A percentile compares a stretch with the other conserved stretches of the same genome.
Evolutionary conservation across 1,140 invertebrate genomes (phyloP).

Genomic region (Drosophila subpulchrella): DNA sequence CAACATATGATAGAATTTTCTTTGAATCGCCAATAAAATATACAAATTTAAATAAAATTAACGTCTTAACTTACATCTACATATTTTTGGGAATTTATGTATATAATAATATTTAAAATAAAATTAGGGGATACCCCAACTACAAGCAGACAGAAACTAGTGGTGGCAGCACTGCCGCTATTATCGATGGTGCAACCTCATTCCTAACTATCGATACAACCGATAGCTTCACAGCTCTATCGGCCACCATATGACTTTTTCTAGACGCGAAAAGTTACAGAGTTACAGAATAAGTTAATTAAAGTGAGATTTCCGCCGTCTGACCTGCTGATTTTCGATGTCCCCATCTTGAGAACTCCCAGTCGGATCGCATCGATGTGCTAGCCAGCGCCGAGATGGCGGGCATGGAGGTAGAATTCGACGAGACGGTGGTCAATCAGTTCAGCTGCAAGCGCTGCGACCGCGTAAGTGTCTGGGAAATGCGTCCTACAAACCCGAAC

Average conservation of each 20-base stretch:
- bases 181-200: no score
- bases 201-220: no score
- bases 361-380: constrained; percentile 56
- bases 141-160: no score
- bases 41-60: no score
- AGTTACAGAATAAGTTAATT: constrained; percentile 62
- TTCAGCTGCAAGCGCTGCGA: constrained; percentile 78
- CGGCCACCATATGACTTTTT: constrained; percentile 50
- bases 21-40: no score
- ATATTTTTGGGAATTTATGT: no score
- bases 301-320: constrained; percentile 55
- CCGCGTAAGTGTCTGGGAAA: constrained; percentile 61
- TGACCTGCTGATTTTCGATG: constrained; percentile 9
- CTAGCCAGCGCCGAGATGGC: constrained; percentile 64
- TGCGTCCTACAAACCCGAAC: background rate
- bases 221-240: constrained; percentile 5
- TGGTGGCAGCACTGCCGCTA: no score
- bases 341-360: constrained; percentile 23
- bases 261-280: constrained; percentile 48
- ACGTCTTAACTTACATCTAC: no score
- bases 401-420: constrained; percentile 72
- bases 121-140: no score
- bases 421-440: constrained; percentile 72
- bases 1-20: no score
- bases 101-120: background rate